Evolutionary conservation across 53 echinoderm and acorn worm species (phyloP).

Genomic region (Arbacia lixula): DNA sequence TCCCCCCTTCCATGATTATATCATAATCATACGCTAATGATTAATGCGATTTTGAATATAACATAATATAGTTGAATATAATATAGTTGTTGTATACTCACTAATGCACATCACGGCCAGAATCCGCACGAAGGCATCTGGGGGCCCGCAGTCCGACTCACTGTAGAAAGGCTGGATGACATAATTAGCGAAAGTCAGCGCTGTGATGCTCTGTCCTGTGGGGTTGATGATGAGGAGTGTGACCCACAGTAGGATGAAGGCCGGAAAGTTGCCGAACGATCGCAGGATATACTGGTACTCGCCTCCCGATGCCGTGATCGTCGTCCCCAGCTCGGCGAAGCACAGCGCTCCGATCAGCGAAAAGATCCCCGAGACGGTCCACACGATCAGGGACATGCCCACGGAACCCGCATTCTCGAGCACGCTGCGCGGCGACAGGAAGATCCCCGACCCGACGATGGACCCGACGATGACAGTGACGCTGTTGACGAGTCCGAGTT

Average conservation of each 20-base stretch:
- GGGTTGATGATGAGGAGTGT: constrained; percentile 88
- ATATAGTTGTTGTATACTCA: constrained; percentile 36
- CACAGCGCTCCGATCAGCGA: constrained; percentile 80
- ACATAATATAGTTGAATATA: not conserved
- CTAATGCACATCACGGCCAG: constrained; percentile 70
- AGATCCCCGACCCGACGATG: constrained; percentile 87
- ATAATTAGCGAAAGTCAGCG: constrained; percentile 81
- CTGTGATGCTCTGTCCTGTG: constrained; percentile 77
- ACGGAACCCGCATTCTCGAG: constrained; percentile 75
- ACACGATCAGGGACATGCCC: constrained; percentile 80
- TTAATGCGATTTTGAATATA: not conserved
- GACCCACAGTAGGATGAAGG: constrained; percentile 75
- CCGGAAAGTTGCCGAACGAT: constrained; percentile 68
- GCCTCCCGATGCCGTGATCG: constrained; percentile 72
- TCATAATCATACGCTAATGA: not conserved
- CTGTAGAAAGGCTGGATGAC: constrained; percentile 71
- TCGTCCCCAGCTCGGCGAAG: constrained; percentile 85
- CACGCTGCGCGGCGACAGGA: constrained; percentile 74
- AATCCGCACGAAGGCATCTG: constrained; percentile 66
- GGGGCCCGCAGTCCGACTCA: constrained; percentile 70
- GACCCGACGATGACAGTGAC: constrained; percentile 79
- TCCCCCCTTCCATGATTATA: too few relatives aligned
- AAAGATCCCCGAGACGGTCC: constrained; percentile 76
- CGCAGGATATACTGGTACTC: constrained; percentile 80
- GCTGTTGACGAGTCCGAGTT: constrained; percentile 78